phyloP scores from a whole-genome alignment of 2,797 vertebrate species.

The Rhinophrynus dorsalis region DNA sequence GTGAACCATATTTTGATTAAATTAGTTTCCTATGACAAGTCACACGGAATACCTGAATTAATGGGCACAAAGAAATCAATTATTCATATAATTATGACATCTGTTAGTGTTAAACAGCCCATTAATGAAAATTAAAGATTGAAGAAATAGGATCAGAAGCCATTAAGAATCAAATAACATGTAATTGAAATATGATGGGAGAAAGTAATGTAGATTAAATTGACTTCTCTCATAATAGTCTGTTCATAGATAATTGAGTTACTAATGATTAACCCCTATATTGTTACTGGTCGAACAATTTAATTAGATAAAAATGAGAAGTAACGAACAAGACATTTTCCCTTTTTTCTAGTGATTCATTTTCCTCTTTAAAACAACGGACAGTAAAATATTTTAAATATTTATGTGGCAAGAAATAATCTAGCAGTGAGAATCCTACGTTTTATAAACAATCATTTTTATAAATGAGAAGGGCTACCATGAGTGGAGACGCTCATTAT shows the following conservation, averaged over 20 bases:
- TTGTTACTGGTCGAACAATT: too few species aligned
- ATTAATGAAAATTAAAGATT: conserved; percentile 82
- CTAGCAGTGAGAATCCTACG: too few species aligned
- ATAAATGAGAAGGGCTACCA: too few species aligned
- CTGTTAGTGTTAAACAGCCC: conserved; percentile 80
- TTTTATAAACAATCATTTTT: too few species aligned
- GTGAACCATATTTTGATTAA: conserved; percentile 73
- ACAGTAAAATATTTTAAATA: conserved; percentile 22
- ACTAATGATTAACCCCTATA: conserved; percentile 71
- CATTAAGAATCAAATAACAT: conserved; percentile 81
- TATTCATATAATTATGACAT: conserved; percentile 94
- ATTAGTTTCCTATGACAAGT: conserved; percentile 70
- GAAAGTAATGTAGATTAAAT: conserved; percentile 89
- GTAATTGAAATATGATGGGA: conserved; percentile 92
- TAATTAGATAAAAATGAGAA: too few species aligned
- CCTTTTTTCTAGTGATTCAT: too few species aligned
- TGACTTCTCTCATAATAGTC: conserved; percentile 88
- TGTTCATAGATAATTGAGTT: conserved; percentile 91
- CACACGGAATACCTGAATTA: conserved; percentile 61
- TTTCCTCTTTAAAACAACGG: too few species aligned
- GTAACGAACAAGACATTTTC: too few species aligned
- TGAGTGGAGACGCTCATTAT: too few species aligned
- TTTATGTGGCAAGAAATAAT: too few species aligned
- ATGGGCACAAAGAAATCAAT: conserved; percentile 80
- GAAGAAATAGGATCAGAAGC: conserved; percentile 85